phyloP scores from a whole-genome alignment of 2,113 vertebrate species.

The Rhizomys pruinosus region DNA sequence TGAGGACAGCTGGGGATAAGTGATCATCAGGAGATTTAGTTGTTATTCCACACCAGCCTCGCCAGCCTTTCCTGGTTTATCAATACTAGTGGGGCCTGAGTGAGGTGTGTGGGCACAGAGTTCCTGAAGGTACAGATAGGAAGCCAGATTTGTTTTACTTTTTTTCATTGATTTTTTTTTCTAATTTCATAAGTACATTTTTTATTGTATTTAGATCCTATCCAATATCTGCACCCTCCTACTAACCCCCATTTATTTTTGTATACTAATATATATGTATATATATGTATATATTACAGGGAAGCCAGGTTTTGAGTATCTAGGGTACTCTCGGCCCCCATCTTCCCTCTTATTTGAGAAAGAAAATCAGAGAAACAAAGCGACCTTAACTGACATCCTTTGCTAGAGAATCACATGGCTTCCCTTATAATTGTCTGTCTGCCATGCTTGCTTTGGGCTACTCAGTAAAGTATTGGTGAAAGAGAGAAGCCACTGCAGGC shows the following conservation, averaged over 20 bases:
- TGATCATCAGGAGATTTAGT: not conserved
- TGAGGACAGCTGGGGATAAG: not conserved
- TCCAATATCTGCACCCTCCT: too few relatives aligned
- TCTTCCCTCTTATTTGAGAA: not conserved
- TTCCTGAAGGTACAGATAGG: too few relatives aligned
- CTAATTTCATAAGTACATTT: too few relatives aligned
- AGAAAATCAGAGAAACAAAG: not conserved
- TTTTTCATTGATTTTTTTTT: too few relatives aligned
- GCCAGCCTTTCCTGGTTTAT: not conserved
- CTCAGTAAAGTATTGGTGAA: not conserved
- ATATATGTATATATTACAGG: not conserved
- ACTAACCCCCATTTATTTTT: too few relatives aligned
- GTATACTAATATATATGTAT: too few relatives aligned
- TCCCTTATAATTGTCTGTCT: not conserved
- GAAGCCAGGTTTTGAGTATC: not conserved
- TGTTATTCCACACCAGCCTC: not conserved
- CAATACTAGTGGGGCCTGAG: not conserved
- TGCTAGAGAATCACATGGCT: too few relatives aligned
- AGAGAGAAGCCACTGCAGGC: not conserved
- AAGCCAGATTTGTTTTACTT: too few relatives aligned
- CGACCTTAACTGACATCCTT: not conserved
- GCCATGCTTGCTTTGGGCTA: not conserved
- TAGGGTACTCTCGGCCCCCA: not conserved
- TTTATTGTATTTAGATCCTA: too few relatives aligned
- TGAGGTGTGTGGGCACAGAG: too few relatives aligned